Evolutionary conservation across 2,113 vertebrate genomes (phyloP).

Genomic region (Pteruthius melanotis): DNA sequence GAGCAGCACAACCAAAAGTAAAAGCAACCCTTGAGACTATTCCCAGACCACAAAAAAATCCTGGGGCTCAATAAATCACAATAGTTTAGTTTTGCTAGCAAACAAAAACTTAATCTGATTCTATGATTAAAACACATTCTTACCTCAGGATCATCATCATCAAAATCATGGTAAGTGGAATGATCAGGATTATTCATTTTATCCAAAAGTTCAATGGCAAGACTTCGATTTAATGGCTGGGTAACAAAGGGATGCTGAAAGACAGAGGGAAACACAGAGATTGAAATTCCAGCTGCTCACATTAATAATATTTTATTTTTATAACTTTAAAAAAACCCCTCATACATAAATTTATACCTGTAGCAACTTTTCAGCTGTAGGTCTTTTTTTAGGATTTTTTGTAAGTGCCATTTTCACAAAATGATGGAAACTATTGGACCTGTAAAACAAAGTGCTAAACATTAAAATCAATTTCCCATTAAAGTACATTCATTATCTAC

Average conservation of each 20-base stretch:
- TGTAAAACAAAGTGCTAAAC: constrained; percentile 59
- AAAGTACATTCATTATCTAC: not conserved
- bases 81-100: not conserved
- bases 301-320: not conserved
- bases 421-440: constrained; percentile 98
- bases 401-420: constrained; percentile 97
- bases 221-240: constrained; percentile 90
- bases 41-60: not conserved
- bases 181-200: constrained; percentile 97
- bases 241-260: constrained; percentile 94
- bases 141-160: constrained; percentile 97
- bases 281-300: not conserved
- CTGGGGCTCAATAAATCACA: not conserved
- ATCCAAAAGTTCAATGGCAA: constrained; percentile 95
- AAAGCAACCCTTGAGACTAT: not conserved
- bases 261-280: not conserved
- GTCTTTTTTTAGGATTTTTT: constrained; percentile 97
- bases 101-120: not conserved
- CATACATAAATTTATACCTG: constrained; percentile 78
- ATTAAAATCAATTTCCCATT: not conserved
- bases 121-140: constrained; percentile 27
- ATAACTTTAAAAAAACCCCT: not conserved
- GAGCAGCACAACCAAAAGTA: not conserved
- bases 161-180: constrained; percentile 89
- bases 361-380: constrained; percentile 92